Conservation (phyloP, 2,888 invertebrate species). For the Epiblema foenella region DNA sequence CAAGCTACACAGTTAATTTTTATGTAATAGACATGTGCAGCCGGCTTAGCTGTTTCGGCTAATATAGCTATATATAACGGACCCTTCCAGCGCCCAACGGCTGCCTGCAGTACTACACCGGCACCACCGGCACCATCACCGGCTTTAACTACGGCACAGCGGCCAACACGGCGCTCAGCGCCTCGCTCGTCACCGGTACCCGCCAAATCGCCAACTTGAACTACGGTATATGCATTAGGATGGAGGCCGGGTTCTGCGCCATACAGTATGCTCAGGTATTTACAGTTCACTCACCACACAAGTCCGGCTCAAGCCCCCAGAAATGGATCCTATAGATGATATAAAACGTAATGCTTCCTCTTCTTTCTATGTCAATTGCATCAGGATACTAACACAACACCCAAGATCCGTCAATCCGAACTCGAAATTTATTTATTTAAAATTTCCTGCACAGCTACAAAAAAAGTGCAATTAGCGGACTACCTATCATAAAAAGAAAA, state of each 20-base stretch:
- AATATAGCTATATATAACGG: background rate
- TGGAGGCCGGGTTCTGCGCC: constrained; percentile 89
- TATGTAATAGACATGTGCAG: too few species aligned
- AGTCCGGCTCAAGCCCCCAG: background rate
- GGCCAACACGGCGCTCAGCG: constrained; percentile 82
- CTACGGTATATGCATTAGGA: constrained; percentile 91
- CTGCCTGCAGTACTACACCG: constrained; percentile 90
- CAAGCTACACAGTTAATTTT: too few species aligned
- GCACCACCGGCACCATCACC: constrained; percentile 85
- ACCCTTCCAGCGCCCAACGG: constrained; percentile 88
- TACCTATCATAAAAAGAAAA: too few species aligned
- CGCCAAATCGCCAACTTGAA: constrained; percentile 89
- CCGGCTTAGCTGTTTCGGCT: background rate
- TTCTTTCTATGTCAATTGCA: too few species aligned
- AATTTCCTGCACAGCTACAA: too few species aligned
- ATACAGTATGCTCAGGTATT: constrained; percentile 87
- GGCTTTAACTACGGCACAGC: constrained; percentile 91
- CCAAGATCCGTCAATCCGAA: too few species aligned
- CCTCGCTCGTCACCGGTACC: constrained; percentile 86
- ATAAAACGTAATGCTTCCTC: too few species aligned
- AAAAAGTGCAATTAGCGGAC: too few species aligned
- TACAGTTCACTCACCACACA: background rate
- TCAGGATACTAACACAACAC: too few species aligned
- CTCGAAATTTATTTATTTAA: too few species aligned
- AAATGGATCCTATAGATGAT: too few species aligned